These are phyloP conservation scores for Seira sanloemensis DNA, from an alignment of 2,888 invertebrate genomes.

Conservation along the genomic window DNA sequence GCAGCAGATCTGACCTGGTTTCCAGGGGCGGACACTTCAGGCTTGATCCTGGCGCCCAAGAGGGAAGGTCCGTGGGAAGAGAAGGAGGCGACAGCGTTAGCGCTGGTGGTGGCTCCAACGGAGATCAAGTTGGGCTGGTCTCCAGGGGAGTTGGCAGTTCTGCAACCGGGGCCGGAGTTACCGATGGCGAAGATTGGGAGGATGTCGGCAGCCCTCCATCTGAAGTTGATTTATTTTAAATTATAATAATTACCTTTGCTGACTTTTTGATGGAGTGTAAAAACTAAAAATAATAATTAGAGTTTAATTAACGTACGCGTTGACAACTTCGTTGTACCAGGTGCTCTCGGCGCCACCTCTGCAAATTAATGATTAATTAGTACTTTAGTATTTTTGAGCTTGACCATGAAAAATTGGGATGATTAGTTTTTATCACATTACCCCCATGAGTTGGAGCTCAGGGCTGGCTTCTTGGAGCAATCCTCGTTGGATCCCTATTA, in stretches of 20 bases:
- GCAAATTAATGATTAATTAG: background rate
- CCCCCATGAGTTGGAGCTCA: slow-evolving; percentile 59
- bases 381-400: background rate
- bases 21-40: slow-evolving; percentile 56
- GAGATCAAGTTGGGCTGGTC: slow-evolving; percentile 49
- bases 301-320: background rate
- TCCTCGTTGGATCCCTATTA: slow-evolving; percentile 31
- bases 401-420: background rate
- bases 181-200: slow-evolving; percentile 61
- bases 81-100: slow-evolving; percentile 54
- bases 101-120: slow-evolving; percentile 59
- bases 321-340: slow-evolving; percentile 41
- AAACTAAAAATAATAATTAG: background rate
- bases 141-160: slow-evolving; percentile 63
- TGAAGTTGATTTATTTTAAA: background rate
- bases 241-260: no score
- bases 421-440: background rate
- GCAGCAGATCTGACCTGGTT: slow-evolving; percentile 43
- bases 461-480: slow-evolving; percentile 43
- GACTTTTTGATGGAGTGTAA: background rate
- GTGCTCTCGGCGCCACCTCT: slow-evolving; percentile 20
- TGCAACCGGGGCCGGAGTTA: slow-evolving; percentile 61
- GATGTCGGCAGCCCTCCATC: slow-evolving; percentile 43
- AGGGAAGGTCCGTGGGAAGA: slow-evolving; percentile 46
- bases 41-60: slow-evolving; percentile 37